Percentiles rank a stretch among this genome's conserved stretches.
Evolutionary conservation across 1,140 invertebrate species (phyloP).

Genomic region (Manduca sexta): DNA sequence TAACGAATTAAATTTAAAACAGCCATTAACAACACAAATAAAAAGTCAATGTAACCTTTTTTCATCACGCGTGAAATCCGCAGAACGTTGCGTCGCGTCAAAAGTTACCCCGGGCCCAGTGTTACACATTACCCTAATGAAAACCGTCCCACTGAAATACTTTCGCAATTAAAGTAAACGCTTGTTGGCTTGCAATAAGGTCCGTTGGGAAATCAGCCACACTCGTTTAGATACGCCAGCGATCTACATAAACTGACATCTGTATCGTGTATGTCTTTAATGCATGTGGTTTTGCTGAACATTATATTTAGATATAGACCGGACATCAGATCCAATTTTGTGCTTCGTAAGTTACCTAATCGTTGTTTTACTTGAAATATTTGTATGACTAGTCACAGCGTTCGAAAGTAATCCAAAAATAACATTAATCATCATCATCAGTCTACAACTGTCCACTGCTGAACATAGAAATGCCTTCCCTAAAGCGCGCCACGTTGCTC

Average conservation of each 20-base stretch:
- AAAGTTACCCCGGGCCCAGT: slow-evolving; percentile 14
- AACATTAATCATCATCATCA: too few relatives aligned
- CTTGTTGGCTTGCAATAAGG: slow-evolving; percentile 18
- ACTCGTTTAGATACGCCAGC: slow-evolving; percentile 19
- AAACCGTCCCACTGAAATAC: slow-evolving; percentile 28
- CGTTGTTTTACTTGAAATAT: too few relatives aligned
- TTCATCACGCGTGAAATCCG: slow-evolving; percentile 5
- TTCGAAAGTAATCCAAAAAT: too few relatives aligned
- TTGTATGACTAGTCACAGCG: too few relatives aligned
- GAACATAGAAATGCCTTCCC: too few relatives aligned
- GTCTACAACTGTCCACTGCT: too few relatives aligned
- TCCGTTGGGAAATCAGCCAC: slow-evolving; percentile 33
- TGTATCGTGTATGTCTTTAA: neutral
- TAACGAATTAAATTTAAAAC: too few relatives aligned
- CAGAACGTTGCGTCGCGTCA: slow-evolving; percentile 7
- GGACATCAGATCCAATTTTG: too few relatives aligned
- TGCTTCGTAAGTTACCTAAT: too few relatives aligned
- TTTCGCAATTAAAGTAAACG: slow-evolving; percentile 34
- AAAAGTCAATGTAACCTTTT: neutral
- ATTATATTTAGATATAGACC: too few relatives aligned
- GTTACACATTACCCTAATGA: slow-evolving; percentile 29
- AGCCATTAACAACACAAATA: neutral
- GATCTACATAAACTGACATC: slow-evolving; percentile 9
- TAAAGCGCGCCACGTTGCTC: too few relatives aligned
- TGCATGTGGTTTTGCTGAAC: too few relatives aligned